Evolutionary conservation across 2,113 vertebrate species (phyloP).

Genomic region (Dasyurus viverrinus): DNA sequence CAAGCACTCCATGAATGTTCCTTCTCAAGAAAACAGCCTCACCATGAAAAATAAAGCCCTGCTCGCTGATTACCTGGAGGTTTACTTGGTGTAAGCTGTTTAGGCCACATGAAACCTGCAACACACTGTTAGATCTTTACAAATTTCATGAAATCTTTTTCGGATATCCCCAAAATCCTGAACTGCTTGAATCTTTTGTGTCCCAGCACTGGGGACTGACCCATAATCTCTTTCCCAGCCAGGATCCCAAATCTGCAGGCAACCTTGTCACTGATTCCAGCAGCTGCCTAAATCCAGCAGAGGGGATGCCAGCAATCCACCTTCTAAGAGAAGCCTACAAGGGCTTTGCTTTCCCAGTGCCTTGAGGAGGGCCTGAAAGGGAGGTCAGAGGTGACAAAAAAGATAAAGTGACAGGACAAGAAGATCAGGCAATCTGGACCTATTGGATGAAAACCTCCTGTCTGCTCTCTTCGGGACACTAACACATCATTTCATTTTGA

Average conservation of each 20-base stretch:
- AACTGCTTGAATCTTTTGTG: conserved; percentile 92
- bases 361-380: conserved; percentile 92
- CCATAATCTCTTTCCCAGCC: conserved; percentile 98
- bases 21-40: conserved; percentile 65
- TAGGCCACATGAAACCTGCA: conserved; percentile 86
- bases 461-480: conserved; percentile 83
- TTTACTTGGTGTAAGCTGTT: conserved; percentile 87
- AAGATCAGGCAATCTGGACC: conserved; percentile 93
- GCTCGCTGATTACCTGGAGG: conserved; percentile 80
- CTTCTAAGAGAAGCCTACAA: conserved; percentile 94
- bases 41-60: conserved; percentile 79
- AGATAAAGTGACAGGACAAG: conserved; percentile 97
- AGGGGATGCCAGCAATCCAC: conserved; percentile 91
- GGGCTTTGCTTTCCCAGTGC: conserved; percentile 91
- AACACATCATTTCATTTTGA: conserved; percentile 88
- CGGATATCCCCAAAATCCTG: conserved; percentile 93
- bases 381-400: conserved; percentile 95
- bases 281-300: conserved; percentile 93
- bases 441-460: conserved; percentile 88
- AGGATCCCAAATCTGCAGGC: conserved; percentile 91
- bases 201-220: conserved; percentile 89
- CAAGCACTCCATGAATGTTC: conserved; percentile 52
- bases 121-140: conserved; percentile 90
- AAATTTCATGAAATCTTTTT: conserved; percentile 94
- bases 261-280: conserved; percentile 93